A percentile compares a stretch with the other conserved stretches of the same genome.
These are phyloP conservation scores for Acrobasis consociella DNA, from an alignment of 2,888 invertebrate species.

Conservation along the genomic window DNA sequence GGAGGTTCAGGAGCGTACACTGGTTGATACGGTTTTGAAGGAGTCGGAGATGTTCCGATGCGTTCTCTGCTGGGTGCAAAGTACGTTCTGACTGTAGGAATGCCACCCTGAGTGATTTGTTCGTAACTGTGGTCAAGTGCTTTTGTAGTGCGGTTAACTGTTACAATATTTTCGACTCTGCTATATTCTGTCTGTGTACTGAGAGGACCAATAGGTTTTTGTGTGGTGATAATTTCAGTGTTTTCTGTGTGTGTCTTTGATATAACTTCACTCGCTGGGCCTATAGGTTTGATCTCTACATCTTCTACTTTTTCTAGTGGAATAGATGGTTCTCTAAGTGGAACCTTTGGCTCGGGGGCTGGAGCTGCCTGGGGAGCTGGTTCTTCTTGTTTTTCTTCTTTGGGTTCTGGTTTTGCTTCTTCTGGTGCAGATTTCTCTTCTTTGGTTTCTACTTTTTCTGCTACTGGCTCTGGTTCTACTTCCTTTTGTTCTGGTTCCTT, in stretches of 20 bases:
- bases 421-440: conserved; percentile 34
- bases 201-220: conserved; percentile 54
- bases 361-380: conserved; percentile 39
- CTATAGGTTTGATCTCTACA: conserved; percentile 75
- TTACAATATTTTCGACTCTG: conserved; percentile 71
- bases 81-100: conserved; percentile 68
- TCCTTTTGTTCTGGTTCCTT: conserved; percentile 30
- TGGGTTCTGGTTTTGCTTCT: conserved; percentile 20
- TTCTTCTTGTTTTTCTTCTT: conserved; percentile 24
- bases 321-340: conserved; percentile 67
- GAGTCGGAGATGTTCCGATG: conserved; percentile 57
- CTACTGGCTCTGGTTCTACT: conserved; percentile 25
- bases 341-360: conserved; percentile 38
- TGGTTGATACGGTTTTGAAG: conserved; percentile 61
- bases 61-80: conserved; percentile 65
- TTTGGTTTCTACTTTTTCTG: conserved; percentile 31
- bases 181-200: conserved; percentile 73
- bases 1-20: conserved; percentile 57
- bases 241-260: conserved; percentile 66
- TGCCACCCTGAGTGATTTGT: conserved; percentile 57
- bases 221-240: conserved; percentile 68
- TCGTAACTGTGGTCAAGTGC: conserved; percentile 69
- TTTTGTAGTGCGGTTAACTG: conserved; percentile 73
- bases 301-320: conserved; percentile 75
- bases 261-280: conserved; percentile 58